Evolutionary conservation across 1,140 invertebrate genomes (phyloP), one percentile per base, ranked within the genome.

Genomic region (Heliothis virescens): DNA sequence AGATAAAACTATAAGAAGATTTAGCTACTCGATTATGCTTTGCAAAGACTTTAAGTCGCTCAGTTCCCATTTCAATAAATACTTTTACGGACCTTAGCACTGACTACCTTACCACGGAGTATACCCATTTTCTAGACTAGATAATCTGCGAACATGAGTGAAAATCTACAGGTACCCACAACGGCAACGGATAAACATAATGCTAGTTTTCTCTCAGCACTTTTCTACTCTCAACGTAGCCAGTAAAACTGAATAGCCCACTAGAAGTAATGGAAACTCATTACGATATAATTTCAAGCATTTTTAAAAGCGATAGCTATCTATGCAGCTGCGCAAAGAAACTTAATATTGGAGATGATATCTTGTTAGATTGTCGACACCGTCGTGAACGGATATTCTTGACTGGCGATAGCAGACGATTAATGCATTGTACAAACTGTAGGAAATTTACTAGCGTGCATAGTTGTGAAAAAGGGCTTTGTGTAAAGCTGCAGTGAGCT

Each of bases 271-370:
- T 83, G 79, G 81, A 78, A 80, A 80, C 79, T 77, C 81, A 80
- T 85, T 80, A 83, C 65, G 60, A 79, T 81, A 83, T 81, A 81
- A 83, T 85, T 85, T 83, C 63, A 80, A 85, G 73, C 76, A 73
- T 76, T 83, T 85, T 83, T 79, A 73, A 78, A 60, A 73, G 52
- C 73, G 72, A 83, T 79, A 80, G 72, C 79, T 60, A 80, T 76
- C 74, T 80, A 53, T 79, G 73, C 79, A 81, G 77, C 71, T 72
- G 69, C 21, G 74, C 57, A 50, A 55, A 67, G 72, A 26, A 53
- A 76, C 74, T 53, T 52, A 65, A 74, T 74, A 74, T 74, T 74
- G 55, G 48, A 74, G 72, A 60, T 60, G 21, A 41, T 74, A 74
- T 60, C 72, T 74, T 16, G 41, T 29, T 60, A 59, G 72, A 62